phyloP scores from a whole-genome alignment of 1,140 invertebrate species.

The Brachionus rotundiformis region DNA sequence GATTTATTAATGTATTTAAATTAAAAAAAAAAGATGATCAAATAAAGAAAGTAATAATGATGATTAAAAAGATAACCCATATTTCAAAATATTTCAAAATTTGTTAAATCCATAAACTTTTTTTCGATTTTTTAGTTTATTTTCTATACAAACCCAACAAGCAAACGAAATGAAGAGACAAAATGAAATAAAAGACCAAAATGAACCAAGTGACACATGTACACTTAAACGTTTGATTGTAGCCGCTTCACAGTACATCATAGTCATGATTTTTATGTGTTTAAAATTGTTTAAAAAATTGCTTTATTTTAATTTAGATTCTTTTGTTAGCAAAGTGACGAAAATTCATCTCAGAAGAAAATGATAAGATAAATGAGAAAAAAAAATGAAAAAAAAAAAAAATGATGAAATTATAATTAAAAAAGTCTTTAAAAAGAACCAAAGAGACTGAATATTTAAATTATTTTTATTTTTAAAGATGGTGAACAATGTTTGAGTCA shows the following conservation, averaged over 20 bases:
- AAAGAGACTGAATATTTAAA: not conserved
- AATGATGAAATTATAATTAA: not conserved
- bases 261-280: not conserved
- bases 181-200: not conserved
- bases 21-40: constrained; percentile 6
- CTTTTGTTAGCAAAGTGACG: constrained; percentile 2
- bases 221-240: not conserved
- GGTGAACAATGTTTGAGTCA: not conserved
- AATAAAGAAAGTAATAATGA: not conserved
- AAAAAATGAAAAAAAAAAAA: not conserved
- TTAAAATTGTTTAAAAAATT: constrained; percentile 9
- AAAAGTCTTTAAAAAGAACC: not conserved
- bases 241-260: not conserved
- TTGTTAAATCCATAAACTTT: not conserved
- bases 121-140: not conserved
- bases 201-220: not conserved
- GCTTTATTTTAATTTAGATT: constrained; percentile 26
- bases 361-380: not conserved
- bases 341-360: not conserved
- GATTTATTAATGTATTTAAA: constrained; percentile 30
- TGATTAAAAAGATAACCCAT: constrained; percentile 16
- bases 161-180: not conserved
- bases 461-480: not conserved
- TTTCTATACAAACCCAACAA: constrained; percentile 6
- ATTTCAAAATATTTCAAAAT: not conserved